These are phyloP conservation scores for Paratilapia polleni DNA, from an alignment of 2,113 vertebrate species.

Conservation along the genomic window DNA sequence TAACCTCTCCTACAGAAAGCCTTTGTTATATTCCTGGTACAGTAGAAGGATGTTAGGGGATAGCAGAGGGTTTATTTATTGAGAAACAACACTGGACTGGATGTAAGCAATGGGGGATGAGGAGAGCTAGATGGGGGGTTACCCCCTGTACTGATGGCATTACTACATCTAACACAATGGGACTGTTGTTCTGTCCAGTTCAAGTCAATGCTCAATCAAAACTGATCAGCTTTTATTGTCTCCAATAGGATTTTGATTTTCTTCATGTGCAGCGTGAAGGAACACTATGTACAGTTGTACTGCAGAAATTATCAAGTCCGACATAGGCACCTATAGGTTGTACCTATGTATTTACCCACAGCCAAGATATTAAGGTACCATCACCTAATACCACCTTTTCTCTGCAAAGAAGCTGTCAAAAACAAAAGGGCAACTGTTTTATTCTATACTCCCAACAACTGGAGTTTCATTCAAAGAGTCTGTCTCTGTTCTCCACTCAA, in stretches of 20 bases:
- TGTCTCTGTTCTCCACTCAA: not conserved
- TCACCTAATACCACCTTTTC: not conserved
- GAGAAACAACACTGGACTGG: slow-evolving; percentile 25
- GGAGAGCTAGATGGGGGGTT: slow-evolving; percentile 11
- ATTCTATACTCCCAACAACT: not conserved
- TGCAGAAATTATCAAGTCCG: not conserved
- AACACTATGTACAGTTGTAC: not conserved
- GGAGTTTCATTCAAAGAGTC: not conserved
- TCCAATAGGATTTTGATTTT: slow-evolving; percentile 1
- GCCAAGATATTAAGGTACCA: not conserved
- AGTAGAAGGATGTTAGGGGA: slow-evolving; percentile 25
- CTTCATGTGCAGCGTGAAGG: not conserved
- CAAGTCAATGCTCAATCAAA: not conserved
- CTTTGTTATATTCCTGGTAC: slow-evolving; percentile 44
- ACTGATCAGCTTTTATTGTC: not conserved
- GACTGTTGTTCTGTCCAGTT: slow-evolving; percentile 31
- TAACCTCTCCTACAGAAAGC: slow-evolving; percentile 43
- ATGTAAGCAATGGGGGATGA: slow-evolving; percentile 24
- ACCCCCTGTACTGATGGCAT: slow-evolving; percentile 28
- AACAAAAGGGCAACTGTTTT: not conserved
- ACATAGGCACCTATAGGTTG: not conserved
- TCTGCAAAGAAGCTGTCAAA: not conserved
- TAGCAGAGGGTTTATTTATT: slow-evolving; percentile 29
- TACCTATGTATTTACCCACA: no score
- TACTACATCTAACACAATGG: slow-evolving; percentile 25